Evolutionary conservation across 2,888 invertebrate species (phyloP).

Genomic region (Dolomedes plantarius): DNA sequence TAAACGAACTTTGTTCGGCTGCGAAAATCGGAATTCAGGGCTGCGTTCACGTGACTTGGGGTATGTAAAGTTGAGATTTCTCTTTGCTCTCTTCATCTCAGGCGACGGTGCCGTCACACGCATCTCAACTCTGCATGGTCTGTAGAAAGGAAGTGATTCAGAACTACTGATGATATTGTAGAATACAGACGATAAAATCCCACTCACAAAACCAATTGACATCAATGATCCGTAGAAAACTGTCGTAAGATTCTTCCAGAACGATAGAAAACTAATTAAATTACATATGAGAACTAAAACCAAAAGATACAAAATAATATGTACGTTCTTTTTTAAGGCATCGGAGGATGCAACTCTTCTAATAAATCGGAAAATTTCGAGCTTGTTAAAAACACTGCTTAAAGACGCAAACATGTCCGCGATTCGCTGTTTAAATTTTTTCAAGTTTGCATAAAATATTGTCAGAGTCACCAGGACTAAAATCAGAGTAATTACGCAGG

Average conservation of each 20-base stretch:
- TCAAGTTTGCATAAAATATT: background rate
- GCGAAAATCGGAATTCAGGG: no score
- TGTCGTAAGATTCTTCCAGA: background rate
- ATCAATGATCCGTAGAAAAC: background rate
- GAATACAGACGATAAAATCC: background rate
- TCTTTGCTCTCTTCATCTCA: no score
- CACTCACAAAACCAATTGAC: background rate
- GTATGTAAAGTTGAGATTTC: no score
- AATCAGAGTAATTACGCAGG: background rate
- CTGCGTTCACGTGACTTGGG: no score
- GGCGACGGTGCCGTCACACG: background rate
- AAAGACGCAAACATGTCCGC: background rate
- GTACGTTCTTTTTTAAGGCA: background rate
- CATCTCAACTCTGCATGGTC: constrained; percentile 2
- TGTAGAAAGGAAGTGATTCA: background rate
- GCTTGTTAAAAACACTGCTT: background rate
- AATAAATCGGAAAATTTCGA: background rate
- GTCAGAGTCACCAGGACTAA: background rate
- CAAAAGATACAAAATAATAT: background rate
- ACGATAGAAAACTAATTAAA: background rate
- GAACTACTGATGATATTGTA: background rate
- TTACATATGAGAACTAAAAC: background rate
- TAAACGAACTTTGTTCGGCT: no score
- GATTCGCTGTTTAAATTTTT: background rate
- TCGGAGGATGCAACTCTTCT: background rate